Evolutionary conservation across 64 coral and sea anemone genomes (phyloP).

Genomic region (Hydrozoanthus tunicans): DNA sequence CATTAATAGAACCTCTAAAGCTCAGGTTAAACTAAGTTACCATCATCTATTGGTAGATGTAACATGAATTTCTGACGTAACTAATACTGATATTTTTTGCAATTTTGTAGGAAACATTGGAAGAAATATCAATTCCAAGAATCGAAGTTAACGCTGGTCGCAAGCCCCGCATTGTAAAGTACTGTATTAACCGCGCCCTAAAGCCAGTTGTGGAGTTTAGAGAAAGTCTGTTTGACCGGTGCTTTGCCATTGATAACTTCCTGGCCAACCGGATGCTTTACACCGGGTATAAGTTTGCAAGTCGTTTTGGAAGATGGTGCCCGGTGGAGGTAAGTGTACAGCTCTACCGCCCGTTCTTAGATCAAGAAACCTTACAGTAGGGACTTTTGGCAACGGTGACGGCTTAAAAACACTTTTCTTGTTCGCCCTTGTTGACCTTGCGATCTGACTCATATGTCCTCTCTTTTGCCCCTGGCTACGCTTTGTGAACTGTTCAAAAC

Average conservation of each 20-base stretch:
- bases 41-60: too few species aligned
- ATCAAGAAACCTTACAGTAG: background rate
- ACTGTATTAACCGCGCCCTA: constrained; percentile 82
- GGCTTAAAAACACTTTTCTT: background rate
- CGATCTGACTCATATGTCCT: background rate
- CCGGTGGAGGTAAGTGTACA: constrained; percentile 80
- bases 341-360: background rate
- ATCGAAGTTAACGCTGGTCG: constrained; percentile 87
- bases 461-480: background rate
- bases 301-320: constrained; percentile 96
- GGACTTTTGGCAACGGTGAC: background rate
- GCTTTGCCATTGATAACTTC: constrained; percentile 77
- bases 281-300: constrained; percentile 90
- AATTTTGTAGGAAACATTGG: constrained; percentile 79
- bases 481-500: too few species aligned
- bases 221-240: constrained; percentile 92
- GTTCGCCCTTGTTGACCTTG: constrained; percentile 8
- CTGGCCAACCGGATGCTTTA: constrained; percentile 86
- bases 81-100: background rate
- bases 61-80: background rate
- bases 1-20: too few species aligned
- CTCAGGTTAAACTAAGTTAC: too few species aligned
- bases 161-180: constrained; percentile 90
- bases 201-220: constrained; percentile 90
- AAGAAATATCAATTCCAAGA: constrained; percentile 88